Evolutionary conservation across 2,113 vertebrate species (phyloP).

Genomic region (Astur gentilis): DNA sequence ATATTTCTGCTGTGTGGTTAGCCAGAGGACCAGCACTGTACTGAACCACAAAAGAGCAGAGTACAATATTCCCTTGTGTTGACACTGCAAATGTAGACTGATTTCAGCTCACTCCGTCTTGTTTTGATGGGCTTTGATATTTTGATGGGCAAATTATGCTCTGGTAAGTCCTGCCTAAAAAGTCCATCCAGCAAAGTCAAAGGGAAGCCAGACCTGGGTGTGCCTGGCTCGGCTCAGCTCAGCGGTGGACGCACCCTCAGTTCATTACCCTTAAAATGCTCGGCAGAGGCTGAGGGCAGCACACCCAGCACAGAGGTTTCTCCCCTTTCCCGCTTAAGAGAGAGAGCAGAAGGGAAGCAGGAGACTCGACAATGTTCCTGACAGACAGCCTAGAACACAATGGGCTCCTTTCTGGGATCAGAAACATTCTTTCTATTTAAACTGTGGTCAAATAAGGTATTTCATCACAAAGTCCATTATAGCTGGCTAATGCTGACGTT

Average conservation of each 20-base stretch:
- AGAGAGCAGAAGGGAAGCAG: not conserved
- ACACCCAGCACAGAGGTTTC: not conserved
- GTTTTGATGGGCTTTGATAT: not conserved
- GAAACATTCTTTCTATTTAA: not conserved
- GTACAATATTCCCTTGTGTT: not conserved
- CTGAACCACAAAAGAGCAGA: not conserved
- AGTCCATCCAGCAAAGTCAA: not conserved
- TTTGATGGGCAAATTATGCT: not conserved
- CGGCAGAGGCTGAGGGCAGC: not conserved
- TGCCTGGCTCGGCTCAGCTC: not conserved
- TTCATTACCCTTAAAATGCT: not conserved
- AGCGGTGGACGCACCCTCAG: accelerated
- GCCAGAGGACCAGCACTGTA: not conserved
- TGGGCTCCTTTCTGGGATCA: not conserved
- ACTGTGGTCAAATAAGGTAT: not conserved
- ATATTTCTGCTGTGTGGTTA: not conserved
- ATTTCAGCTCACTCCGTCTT: not conserved
- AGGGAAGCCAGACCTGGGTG: not conserved
- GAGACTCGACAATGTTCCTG: not conserved
- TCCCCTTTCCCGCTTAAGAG: not conserved
- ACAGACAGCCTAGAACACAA: not conserved
- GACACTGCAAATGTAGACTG: not conserved
- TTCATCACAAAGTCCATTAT: not conserved
- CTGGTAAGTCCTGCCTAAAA: not conserved
- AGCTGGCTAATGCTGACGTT: not conserved